phyloP scores from a whole-genome alignment of 92 coral and sea anemone genomes.

The Porites cylindrica region DNA sequence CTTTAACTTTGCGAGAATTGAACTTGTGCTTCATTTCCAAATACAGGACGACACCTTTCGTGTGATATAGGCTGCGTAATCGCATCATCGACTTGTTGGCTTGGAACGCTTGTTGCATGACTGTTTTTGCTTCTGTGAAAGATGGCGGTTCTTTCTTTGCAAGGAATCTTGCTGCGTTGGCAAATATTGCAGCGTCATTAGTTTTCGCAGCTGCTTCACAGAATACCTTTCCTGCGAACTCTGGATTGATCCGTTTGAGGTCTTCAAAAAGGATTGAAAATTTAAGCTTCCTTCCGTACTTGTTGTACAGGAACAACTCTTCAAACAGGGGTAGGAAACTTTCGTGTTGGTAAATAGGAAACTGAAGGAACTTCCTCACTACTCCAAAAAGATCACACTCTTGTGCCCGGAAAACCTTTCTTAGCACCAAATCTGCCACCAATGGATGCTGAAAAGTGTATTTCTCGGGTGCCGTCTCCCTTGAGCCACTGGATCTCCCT shows the following conservation, averaged over 20 bases:
- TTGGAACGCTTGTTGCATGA: conserved; percentile 64
- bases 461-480: conserved; percentile 50
- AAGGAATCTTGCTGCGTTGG: conserved; percentile 82
- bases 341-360: conserved; percentile 61
- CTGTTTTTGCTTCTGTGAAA: conserved; percentile 67
- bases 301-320: conserved; percentile 81
- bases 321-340: conserved; percentile 56
- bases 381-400: conserved; percentile 55
- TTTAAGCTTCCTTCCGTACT: conserved; percentile 41
- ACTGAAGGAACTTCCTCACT: conserved; percentile 66
- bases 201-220: conserved; percentile 78
- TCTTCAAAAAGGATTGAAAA: conserved; percentile 85
- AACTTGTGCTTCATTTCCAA: conserved; percentile 49
- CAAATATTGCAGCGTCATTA: conserved; percentile 64
- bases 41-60: conserved; percentile 73
- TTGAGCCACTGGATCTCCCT: neutral
- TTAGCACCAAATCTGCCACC: conserved; percentile 77
- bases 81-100: conserved; percentile 51
- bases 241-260: conserved; percentile 33
- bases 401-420: conserved; percentile 30
- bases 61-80: conserved; percentile 58
- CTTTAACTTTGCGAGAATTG: conserved; percentile 39
- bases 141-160: conserved; percentile 77
- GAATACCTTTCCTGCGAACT: conserved; percentile 72
- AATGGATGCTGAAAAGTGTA: conserved; percentile 84